Base-by-base conservation (phyloP, 2,888 invertebrate genomes). In the Anarsia innoxiella region DNA sequence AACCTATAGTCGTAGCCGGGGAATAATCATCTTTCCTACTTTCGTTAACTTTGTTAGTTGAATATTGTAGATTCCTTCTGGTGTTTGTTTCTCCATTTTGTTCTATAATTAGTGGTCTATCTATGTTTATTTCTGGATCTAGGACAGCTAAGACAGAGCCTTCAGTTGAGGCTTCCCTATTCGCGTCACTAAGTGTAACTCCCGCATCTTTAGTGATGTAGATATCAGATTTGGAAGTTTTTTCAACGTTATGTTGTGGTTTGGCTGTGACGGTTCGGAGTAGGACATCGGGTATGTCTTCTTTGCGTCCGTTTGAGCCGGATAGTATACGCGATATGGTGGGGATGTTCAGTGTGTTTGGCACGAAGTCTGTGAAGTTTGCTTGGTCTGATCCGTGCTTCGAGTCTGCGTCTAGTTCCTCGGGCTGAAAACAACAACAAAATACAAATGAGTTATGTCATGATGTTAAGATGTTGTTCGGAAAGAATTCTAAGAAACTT, bases 251-350 rank as follows among this genome's bases (percentile, higher is more conserved):
- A 51, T 80, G 80, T 42, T 79, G 82, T 5, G 86, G 86, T 53
- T 83, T 85, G 1, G 89, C 87, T 1, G 91, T 91, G 23, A 90
- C 90, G 0, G 90, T 89, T 42, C 90, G 86, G 13, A 93, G 72
- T 0, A 94, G 74, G 28, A 93, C 91, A 45, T 93, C 93, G 0
- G 93, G 92, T 36, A 94, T 91, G 53, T 93, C 92, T 48, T 93
- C 92, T 52, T 93, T 93, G 16, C 93, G 86, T 0, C 95, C 95
- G 63, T 93, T 94, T 34, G 94, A 93, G 1, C 95, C 95, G 33
- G 93, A 93, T 13, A 95, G 78, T 56, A 95, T 95, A 37, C 95
- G 86, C 2, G 93, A 92, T 49, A 95, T 94, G 47, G 93, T 92
- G 2, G 94, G 93, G 54, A 93, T 90, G 66, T 92, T 91, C 37